A percentile compares a stretch with the other conserved stretches of the same genome.
Evolutionary conservation across 2,797 vertebrate genomes (phyloP).

Genomic region (Spatula versicolor): DNA sequence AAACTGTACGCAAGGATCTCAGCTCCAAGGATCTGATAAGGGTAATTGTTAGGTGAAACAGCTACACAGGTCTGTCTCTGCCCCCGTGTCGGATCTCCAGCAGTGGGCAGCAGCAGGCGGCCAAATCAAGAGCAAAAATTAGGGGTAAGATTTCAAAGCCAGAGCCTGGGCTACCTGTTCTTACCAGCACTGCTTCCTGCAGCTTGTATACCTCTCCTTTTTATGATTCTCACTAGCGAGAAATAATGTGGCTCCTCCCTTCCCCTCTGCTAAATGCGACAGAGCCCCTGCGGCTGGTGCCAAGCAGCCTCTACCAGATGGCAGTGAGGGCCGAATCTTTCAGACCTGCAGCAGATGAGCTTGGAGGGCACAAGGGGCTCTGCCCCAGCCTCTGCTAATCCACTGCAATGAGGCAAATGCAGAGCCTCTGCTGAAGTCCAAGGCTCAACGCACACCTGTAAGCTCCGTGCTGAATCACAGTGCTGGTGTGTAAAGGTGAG

Average conservation of each 20-base stretch:
- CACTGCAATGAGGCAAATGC: not conserved
- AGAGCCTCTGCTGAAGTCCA: not conserved
- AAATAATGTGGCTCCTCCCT: not conserved
- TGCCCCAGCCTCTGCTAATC: not conserved
- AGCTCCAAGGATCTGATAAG: not conserved
- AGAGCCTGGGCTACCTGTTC: not conserved
- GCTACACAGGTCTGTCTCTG: rapidly evolving
- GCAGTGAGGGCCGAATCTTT: not conserved
- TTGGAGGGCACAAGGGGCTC: not conserved
- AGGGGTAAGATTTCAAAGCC: not conserved
- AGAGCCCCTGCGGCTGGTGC: not conserved
- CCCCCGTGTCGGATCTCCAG: rapidly evolving
- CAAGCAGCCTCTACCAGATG: not conserved
- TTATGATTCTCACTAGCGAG: not conserved
- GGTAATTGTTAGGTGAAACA: not conserved
- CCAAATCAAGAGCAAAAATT: not conserved
- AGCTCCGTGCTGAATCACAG: not conserved
- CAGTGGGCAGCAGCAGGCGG: not conserved
- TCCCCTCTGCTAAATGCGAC: not conserved
- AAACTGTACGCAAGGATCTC: not conserved
- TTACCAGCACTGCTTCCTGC: not conserved
- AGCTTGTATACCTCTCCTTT: not conserved
- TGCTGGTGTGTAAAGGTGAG: not conserved
- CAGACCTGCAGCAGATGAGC: not conserved
- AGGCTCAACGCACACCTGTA: not conserved